Conservation (phyloP, 2,888 invertebrate species). For the Microctonus aethiopoides region DNA sequence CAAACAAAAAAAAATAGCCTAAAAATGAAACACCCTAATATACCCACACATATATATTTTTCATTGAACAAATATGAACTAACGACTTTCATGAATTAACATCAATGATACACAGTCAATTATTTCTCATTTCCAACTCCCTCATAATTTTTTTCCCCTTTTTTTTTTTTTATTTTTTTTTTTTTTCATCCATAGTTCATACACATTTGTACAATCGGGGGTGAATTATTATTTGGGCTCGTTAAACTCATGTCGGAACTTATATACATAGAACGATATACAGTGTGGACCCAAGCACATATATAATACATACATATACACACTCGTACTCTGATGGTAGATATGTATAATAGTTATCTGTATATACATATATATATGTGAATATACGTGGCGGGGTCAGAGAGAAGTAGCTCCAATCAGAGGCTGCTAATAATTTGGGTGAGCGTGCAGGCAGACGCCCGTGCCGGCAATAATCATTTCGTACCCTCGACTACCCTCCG, state of each 20-base stretch:
- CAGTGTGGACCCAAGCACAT: background rate
- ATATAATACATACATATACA: background rate
- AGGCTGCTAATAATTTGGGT: constrained; percentile 59
- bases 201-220: background rate
- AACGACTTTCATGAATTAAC: constrained; percentile 29
- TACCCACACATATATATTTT: background rate
- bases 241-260: constrained; percentile 18
- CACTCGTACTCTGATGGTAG: background rate
- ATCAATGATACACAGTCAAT: constrained; percentile 26
- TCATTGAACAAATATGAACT: constrained; percentile 7
- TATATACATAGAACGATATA: background rate
- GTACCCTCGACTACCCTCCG: constrained; percentile 33
- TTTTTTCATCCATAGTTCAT: background rate
- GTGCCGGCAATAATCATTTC: constrained; percentile 60
- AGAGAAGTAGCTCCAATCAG: constrained; percentile 58
- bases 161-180: background rate
- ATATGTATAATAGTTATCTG: too few species aligned
- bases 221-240: constrained; percentile 23
- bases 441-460: constrained; percentile 44
- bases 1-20: too few species aligned
- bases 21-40: background rate
- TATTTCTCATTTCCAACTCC: constrained; percentile 25
- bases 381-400: constrained; percentile 6
- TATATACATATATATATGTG: background rate
- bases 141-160: constrained; percentile 16